Evolutionary conservation across 1,140 invertebrate genomes (phyloP).

Genomic region (Danaus plexippus): DNA sequence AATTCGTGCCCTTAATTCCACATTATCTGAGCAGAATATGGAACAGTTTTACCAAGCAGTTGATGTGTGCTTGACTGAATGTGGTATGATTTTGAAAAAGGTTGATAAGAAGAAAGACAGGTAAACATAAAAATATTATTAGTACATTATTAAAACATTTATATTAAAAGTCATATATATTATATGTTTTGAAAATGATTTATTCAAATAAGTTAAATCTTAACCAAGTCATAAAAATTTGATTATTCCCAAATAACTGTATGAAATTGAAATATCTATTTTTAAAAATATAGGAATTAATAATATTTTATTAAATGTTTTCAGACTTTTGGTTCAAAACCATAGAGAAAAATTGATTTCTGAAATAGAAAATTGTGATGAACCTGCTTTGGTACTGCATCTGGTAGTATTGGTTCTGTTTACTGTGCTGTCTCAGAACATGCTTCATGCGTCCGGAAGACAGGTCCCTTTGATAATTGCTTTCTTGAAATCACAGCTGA

Average conservation of each 20-base stretch:
- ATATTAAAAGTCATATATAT: no score
- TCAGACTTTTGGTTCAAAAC: slow-evolving; percentile 75
- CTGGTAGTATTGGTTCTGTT: slow-evolving; percentile 86
- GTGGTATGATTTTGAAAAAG: slow-evolving; percentile 90
- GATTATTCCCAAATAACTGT: no score
- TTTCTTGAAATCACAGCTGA: slow-evolving; percentile 80
- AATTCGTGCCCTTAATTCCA: slow-evolving; percentile 76
- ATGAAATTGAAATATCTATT: no score
- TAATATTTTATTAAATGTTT: slow-evolving; percentile 14
- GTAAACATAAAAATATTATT: slow-evolving; percentile 31
- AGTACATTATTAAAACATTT: neutral
- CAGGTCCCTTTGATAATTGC: slow-evolving; percentile 87
- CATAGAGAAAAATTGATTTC: slow-evolving; percentile 87
- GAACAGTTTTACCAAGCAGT: slow-evolving; percentile 85
- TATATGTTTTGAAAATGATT: no score
- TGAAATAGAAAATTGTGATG: slow-evolving; percentile 80
- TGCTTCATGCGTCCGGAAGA: slow-evolving; percentile 92
- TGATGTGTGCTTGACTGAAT: slow-evolving; percentile 80
- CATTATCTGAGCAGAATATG: slow-evolving; percentile 73
- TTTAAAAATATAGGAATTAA: no score
- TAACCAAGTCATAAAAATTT: no score
- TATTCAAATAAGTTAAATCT: no score
- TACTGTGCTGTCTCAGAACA: slow-evolving; percentile 82
- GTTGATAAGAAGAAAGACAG: slow-evolving; percentile 66
- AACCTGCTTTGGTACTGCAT: slow-evolving; percentile 89